Evolutionary conservation across 2,888 invertebrate species (phyloP).

Genomic region (Drosophila villosipedis): DNA sequence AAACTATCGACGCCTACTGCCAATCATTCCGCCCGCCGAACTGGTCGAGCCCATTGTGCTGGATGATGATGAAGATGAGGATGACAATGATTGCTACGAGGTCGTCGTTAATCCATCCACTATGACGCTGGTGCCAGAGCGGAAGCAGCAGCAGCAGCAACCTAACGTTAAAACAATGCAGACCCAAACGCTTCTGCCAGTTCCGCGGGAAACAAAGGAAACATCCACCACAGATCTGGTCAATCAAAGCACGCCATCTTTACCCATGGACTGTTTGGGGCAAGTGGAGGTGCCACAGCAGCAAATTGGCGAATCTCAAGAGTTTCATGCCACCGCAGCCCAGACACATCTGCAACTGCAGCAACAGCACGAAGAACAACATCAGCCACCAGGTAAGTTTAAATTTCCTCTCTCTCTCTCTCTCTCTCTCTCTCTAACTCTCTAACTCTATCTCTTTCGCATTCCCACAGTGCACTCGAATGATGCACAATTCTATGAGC

Average conservation of each 20-base stretch:
- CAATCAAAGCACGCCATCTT: neutral
- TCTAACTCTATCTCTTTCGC: constrained; percentile 3
- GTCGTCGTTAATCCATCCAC: constrained; percentile 51
- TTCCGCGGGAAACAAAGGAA: constrained; percentile 35
- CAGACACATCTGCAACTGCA: neutral
- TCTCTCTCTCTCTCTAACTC: neutral
- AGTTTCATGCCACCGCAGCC: neutral
- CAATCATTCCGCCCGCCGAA: constrained; percentile 38
- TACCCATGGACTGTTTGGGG: neutral
- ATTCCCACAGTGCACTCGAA: constrained; percentile 14
- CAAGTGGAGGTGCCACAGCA: neutral
- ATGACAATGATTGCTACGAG: constrained; percentile 65
- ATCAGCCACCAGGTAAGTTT: constrained; percentile 3
- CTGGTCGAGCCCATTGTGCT: constrained; percentile 58
- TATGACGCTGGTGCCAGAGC: constrained; percentile 48
- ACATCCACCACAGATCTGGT: constrained; percentile 65
- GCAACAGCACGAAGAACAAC: neutral
- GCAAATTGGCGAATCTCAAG: neutral
- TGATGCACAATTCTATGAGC: constrained; percentile 71
- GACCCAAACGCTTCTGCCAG: constrained; percentile 36
- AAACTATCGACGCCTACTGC: constrained; percentile 52
- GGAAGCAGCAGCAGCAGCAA: constrained; percentile 3
- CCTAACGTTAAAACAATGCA: constrained; percentile 26
- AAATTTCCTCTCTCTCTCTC: neutral
- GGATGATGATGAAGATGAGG: constrained; percentile 55